Evolutionary conservation across 2,113 vertebrate genomes (phyloP).

Genomic region (Pterocles gutturalis): DNA sequence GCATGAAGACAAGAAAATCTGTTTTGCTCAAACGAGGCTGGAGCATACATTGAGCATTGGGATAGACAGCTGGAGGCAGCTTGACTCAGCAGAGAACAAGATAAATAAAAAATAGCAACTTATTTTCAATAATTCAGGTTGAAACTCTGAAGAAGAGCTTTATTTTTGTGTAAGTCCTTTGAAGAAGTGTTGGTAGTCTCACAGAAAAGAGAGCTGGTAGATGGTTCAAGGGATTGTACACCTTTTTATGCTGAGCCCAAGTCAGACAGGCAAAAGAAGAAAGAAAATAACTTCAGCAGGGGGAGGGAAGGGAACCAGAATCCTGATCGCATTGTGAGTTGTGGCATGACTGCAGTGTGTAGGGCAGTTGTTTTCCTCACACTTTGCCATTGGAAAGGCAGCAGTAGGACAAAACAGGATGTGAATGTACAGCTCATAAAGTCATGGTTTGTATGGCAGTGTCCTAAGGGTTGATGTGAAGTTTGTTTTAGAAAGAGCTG

Average conservation of each 20-base stretch:
- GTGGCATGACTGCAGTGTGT: not conserved
- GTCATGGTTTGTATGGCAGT: not conserved
- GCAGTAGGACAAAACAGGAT: not conserved
- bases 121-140: conserved; percentile 24
- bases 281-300: not conserved
- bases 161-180: not conserved
- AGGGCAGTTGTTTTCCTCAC: not conserved
- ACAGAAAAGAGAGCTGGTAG: not conserved
- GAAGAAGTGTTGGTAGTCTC: not conserved
- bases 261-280: not conserved
- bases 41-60: not conserved
- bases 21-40: not conserved
- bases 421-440: not conserved
- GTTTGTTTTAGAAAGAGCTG: not conserved
- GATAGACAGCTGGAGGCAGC: not conserved
- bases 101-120: not conserved
- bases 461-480: not conserved
- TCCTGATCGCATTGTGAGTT: rapidly evolving
- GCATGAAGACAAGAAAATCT: not conserved
- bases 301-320: not conserved
- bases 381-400: not conserved
- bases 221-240: not conserved
- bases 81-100: not conserved
- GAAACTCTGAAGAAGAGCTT: not conserved
- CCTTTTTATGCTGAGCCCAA: not conserved